Percentiles rank a stretch among this genome's conserved stretches.
phyloP scores from a whole-genome alignment of 30 jellyfish, hydroid and myxozoan species.

The Aurelia sp. region DNA sequence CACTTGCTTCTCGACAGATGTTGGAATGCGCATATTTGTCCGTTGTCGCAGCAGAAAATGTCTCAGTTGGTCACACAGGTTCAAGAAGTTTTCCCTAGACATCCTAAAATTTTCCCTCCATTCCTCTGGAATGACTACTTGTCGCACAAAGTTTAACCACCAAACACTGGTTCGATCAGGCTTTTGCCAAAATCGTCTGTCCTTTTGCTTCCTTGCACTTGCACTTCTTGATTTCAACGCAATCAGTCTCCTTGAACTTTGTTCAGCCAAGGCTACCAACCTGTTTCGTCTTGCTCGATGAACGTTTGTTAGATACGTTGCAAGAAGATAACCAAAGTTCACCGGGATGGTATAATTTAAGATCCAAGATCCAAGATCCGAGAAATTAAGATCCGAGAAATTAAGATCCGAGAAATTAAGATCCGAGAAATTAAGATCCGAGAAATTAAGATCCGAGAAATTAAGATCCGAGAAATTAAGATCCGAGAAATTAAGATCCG shows the following conservation, averaged over 20 bases:
- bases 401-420: no score
- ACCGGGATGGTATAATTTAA: no score
- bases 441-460: no score
- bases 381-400: no score
- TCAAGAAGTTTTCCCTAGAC: slow-evolving; percentile 19
- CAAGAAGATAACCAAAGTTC: not conserved
- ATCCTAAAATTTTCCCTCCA: slow-evolving; percentile 66
- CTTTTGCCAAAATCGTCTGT: slow-evolving; percentile 25
- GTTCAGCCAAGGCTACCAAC: slow-evolving; percentile 25
- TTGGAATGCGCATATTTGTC: slow-evolving; percentile 18
- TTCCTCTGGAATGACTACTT: slow-evolving; percentile 27
- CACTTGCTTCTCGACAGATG: slow-evolving; percentile 42
- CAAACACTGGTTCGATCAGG: slow-evolving; percentile 28
- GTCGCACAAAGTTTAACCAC: slow-evolving; percentile 49
- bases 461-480: no score
- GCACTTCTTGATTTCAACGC: not conserved
- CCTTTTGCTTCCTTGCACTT: not conserved
- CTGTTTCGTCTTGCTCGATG: slow-evolving; percentile 18
- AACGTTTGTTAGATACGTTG: not conserved
- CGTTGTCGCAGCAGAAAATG: slow-evolving; percentile 46
- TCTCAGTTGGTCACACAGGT: slow-evolving; percentile 8
- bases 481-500: no score
- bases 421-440: no score
- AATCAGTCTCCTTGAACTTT: slow-evolving; percentile 4
- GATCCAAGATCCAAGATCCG: no score